These are phyloP conservation scores for Gambusia affinis DNA, from an alignment of 2,113 vertebrate genomes.

Conservation along the genomic window DNA sequence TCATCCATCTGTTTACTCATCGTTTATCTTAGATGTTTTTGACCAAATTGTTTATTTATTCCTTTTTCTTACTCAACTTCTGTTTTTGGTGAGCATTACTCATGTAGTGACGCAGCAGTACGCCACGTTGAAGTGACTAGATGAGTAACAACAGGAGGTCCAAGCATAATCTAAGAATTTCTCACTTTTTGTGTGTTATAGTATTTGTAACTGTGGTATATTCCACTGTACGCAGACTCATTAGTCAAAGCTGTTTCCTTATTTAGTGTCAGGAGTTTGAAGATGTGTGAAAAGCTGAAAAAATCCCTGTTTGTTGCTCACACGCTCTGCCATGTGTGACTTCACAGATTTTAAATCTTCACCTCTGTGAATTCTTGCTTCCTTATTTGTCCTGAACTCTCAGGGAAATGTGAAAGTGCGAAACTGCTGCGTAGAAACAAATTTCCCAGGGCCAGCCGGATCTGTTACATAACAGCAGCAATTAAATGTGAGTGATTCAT, in stretches of 20 bases:
- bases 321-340: neutral
- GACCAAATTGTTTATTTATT: no score
- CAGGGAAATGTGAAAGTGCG: neutral
- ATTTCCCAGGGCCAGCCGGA: neutral
- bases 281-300: neutral
- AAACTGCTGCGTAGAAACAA: neutral
- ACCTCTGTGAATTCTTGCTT: neutral
- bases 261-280: neutral
- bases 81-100: neutral
- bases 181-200: neutral
- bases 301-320: neutral
- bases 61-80: neutral
- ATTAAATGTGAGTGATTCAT: conserved; percentile 4
- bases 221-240: neutral
- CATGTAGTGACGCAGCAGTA: neutral
- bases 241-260: neutral
- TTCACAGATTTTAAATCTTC: neutral
- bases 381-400: neutral
- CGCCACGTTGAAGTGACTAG: no score
- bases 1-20: no score
- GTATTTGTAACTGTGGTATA: neutral
- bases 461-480: neutral
- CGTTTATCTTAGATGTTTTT: no score
- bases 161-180: neutral
- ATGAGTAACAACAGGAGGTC: neutral